phyloP scores from a whole-genome alignment of 2,888 invertebrate genomes.

The Drosophila seclusa region DNA sequence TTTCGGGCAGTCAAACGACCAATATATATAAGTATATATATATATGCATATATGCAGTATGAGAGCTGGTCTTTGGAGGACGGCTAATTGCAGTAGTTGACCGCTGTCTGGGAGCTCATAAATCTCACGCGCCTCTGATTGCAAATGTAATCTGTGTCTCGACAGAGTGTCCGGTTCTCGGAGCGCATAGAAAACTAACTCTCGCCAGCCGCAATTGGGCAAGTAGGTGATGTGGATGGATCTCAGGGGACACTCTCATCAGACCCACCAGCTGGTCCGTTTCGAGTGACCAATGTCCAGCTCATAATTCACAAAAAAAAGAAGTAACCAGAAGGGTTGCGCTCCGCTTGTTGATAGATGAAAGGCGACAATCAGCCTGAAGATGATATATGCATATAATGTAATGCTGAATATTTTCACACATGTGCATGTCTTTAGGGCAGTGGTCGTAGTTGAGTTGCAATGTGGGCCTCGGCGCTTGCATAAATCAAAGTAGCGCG shows the following conservation, averaged over 20 bases:
- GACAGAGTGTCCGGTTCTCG: slow-evolving; percentile 50
- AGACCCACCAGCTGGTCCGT: slow-evolving; percentile 58
- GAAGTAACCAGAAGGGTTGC: slow-evolving; percentile 35
- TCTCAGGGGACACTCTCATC: slow-evolving; percentile 29
- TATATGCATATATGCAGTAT: slow-evolving; percentile 31
- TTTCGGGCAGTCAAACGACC: slow-evolving; percentile 22
- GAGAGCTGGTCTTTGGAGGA: slow-evolving; percentile 29
- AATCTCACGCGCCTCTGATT: slow-evolving; percentile 76
- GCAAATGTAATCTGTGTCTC: slow-evolving; percentile 29
- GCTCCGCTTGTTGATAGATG: slow-evolving; percentile 37
- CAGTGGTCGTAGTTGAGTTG: slow-evolving; percentile 7
- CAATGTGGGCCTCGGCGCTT: slow-evolving; percentile 30
- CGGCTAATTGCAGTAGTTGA: slow-evolving; percentile 59
- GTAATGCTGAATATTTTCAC: slow-evolving; percentile 5
- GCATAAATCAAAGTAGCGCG: slow-evolving; percentile 64
- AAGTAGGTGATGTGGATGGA: slow-evolving; percentile 19
- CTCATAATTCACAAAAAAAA: slow-evolving; percentile 64
- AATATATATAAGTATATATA: slow-evolving; percentile 2
- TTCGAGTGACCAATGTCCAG: slow-evolving; percentile 66
- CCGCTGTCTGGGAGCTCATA: slow-evolving; percentile 52
- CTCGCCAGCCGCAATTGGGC: slow-evolving; percentile 47
- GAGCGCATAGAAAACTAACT: slow-evolving; percentile 62
- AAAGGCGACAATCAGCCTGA: slow-evolving; percentile 49
- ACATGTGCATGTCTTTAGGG: slow-evolving; percentile 12
- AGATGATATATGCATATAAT: slow-evolving; percentile 38